Percentiles rank a stretch among this genome's conserved stretches.
Evolutionary conservation across 2,113 vertebrate species (phyloP).

Genomic region (Willisornis vidua): DNA sequence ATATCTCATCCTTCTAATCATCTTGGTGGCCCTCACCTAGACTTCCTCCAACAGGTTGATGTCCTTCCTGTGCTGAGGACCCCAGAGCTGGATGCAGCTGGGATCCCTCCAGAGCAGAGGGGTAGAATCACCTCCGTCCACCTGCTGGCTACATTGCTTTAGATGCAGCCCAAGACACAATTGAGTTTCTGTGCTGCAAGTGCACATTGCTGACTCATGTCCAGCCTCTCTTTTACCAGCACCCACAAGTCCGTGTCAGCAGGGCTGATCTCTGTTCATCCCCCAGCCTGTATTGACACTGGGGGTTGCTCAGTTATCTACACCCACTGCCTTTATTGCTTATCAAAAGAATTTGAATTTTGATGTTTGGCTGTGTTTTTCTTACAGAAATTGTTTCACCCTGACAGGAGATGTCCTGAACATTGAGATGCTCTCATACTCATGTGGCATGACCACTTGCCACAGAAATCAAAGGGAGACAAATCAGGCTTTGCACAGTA

Average conservation of each 20-base stretch:
- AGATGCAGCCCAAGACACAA: background rate
- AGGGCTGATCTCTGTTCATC: background rate
- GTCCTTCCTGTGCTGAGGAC: background rate
- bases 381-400: background rate
- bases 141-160: background rate
- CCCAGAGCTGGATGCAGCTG: too few species aligned
- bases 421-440: background rate
- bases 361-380: background rate
- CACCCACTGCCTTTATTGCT: background rate
- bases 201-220: background rate
- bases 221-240: background rate
- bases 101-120: too few species aligned
- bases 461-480: background rate
- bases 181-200: background rate
- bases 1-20: background rate
- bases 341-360: background rate
- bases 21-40: background rate
- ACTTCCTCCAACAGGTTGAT: background rate
- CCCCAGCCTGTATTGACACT: background rate
- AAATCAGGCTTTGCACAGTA: background rate
- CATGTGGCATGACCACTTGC: background rate
- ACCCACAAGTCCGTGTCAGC: background rate
- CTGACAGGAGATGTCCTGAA: background rate
- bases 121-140: rapidly evolving
- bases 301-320: background rate